Evolutionary conservation across 2,113 vertebrate species (phyloP).

Genomic region (Nasalis larvatus): DNA sequence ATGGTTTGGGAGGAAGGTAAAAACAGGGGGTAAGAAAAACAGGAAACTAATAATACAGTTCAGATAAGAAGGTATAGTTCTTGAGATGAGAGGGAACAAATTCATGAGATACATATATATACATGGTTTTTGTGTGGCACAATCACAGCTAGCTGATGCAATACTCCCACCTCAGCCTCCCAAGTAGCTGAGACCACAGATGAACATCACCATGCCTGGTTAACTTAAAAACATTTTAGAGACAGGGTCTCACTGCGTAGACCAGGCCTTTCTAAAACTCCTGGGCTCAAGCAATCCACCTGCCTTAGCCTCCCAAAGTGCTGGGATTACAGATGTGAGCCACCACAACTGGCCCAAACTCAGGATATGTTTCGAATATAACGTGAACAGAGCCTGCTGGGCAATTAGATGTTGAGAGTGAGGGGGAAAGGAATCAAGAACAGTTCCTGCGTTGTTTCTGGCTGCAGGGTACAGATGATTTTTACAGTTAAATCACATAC

Average conservation of each 20-base stretch:
- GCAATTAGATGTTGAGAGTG: background rate
- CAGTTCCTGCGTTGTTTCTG: slow-evolving; percentile 4
- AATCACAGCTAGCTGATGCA: no score
- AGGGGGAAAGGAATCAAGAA: background rate
- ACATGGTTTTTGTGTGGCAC: no score
- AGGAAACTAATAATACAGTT: background rate
- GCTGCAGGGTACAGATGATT: background rate
- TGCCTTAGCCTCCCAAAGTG: no score
- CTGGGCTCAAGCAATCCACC: no score
- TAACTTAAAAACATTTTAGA: no score
- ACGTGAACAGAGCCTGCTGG: background rate
- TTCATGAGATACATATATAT: background rate
- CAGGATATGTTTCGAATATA: background rate
- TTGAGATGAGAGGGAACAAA: background rate
- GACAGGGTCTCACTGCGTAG: no score
- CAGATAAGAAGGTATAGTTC: background rate
- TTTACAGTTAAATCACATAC: background rate
- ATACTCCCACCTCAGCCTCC: no score
- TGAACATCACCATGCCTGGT: no score
- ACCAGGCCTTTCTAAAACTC: no score
- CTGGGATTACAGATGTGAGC: no score
- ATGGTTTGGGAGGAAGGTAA: background rate
- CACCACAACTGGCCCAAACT: background rate
- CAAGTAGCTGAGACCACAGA: no score
- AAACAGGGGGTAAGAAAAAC: background rate